Evolutionary conservation across 2,113 vertebrate species (phyloP), one percentile per base, ranked within the genome.

Genomic region (Athene cunicularia): DNA sequence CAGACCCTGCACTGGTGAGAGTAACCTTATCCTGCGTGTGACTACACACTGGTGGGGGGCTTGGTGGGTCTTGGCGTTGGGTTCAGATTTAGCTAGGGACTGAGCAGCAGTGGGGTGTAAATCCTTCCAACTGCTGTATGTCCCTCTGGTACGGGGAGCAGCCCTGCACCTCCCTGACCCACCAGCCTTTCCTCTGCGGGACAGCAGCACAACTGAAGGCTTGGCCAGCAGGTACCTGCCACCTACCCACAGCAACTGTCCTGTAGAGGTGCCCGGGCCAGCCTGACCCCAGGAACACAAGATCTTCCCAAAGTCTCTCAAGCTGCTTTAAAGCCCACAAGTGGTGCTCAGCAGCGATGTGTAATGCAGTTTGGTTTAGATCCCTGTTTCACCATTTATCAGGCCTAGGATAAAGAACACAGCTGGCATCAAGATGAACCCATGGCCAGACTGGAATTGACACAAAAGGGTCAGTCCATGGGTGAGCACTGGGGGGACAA

Each of bases 1-100:
- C 39, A 91, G 39, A 21, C 18, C 12, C 4, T 71, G 19, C 14
- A 6, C 11, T 62, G 37, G 5, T 47, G 33, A 21, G 26, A 81
- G 43, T 22, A 62, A 28, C 23, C 21, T 47, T 17, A 0, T 45
- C 14, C 47, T 14, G 2, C 5, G 18, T n/a, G 21, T 39, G 23
- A 52, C n/a, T 56, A n/a, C 37, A 16, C 15, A 45, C 14, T 12
- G 60, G 15, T 14, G 12, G 1, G 6, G 4, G 18, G 39, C 22
- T 52, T 27, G 27, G 35, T 12, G 33, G 22, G 37, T 52, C 26
- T 59, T 47, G 7, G 9, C 10, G 21, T 1, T 30, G 19, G 4
- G 27, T 49, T 90, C 33, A n/a, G 27, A n/a, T 62, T 41, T 62
- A 68, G 30, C 41, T 73, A n/a, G 55, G 72, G 74, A 45, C 63